Base-by-base conservation (phyloP, 2,888 invertebrate species). In the Cyclophora albipunctata region DNA sequence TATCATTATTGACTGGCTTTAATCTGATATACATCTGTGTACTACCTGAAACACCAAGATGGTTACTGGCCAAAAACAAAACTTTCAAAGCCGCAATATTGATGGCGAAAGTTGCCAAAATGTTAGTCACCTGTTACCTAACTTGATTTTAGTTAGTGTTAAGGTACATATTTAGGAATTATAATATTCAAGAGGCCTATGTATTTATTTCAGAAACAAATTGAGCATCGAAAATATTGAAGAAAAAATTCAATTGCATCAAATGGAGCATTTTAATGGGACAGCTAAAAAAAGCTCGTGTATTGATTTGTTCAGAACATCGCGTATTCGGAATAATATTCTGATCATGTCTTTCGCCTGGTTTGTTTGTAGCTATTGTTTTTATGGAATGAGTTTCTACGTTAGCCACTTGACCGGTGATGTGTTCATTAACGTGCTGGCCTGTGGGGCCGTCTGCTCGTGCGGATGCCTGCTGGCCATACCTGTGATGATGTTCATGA, bases 301-400 rank as follows among this genome's bases (percentile, higher is more conserved):
- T 6, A 6, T 91, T 0, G 93, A 94, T 76, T 80, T 95, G 45
- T 90, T 95, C 57, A 86, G 91, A 7, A 93, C 92, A 0, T 91
- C 92, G 1, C 91, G 92, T 65, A 81, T 95, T 75, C 84, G 94
- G 50, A 76, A 83, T 45, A 93, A 94, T 67, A 93, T 94, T 2
- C 67, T 94, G 4, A 90, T 91, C 44, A 92, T 95, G 79, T 91
- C 91, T 53, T 93, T 93, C 64, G 91, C 91, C 60, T 96, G 95
- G 96, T 83, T 94, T 6, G 93, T 93, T 0, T 93, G 94, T 53
- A 95, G 95, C 45, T 91, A 96, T 53, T 82, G 82, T 59, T 84
- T 79, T 77, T 97, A 95, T 68, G 96, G 96, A 0, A 90, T 96
- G 52, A 91, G 94, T 0, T 93, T 95, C 68, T 95, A 94, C 68